A percentile compares a stretch with the other conserved stretches of the same genome.
Evolutionary conservation across 1,140 invertebrate species (phyloP).

Genomic region (Goniozus legneri): DNA sequence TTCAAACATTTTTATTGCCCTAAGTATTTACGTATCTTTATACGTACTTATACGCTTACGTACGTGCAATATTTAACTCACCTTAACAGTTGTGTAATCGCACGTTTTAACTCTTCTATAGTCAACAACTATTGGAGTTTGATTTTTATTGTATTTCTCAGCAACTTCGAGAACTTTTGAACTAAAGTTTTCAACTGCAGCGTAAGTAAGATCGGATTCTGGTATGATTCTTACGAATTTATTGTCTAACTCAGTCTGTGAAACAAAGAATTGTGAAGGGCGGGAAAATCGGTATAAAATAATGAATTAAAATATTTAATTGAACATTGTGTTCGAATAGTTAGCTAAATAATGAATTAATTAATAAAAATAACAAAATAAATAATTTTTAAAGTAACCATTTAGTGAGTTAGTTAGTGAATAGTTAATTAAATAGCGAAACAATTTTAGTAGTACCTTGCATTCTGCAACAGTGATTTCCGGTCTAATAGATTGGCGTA

Average conservation of each 20-base stretch:
- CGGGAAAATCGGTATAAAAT: too few species aligned
- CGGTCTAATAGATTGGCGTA: conserved; percentile 57
- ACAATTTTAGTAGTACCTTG: conserved; percentile 37
- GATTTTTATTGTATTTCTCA: conserved; percentile 32
- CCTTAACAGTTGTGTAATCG: conserved; percentile 64
- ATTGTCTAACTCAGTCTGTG: conserved; percentile 35
- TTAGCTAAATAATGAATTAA: background rate
- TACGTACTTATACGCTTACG: conserved; percentile 22
- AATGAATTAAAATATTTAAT: too few species aligned
- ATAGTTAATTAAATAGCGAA: background rate
- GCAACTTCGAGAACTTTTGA: conserved; percentile 52
- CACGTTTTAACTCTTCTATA: conserved; percentile 59
- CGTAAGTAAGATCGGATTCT: conserved; percentile 63
- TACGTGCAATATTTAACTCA: conserved; percentile 32
- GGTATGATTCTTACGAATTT: conserved; percentile 60
- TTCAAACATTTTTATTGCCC: conserved; percentile 4
- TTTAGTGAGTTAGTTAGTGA: background rate
- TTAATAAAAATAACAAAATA: conserved; percentile 4
- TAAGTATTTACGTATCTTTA: background rate
- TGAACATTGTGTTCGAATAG: background rate
- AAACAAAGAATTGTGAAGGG: too few species aligned
- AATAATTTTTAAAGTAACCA: background rate
- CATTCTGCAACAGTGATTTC: conserved; percentile 37
- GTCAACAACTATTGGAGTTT: conserved; percentile 59
- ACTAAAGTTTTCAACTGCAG: conserved; percentile 60